These are phyloP conservation scores for Morelia viridis DNA, from an alignment of 2,797 vertebrate species.

Conservation along the genomic window DNA sequence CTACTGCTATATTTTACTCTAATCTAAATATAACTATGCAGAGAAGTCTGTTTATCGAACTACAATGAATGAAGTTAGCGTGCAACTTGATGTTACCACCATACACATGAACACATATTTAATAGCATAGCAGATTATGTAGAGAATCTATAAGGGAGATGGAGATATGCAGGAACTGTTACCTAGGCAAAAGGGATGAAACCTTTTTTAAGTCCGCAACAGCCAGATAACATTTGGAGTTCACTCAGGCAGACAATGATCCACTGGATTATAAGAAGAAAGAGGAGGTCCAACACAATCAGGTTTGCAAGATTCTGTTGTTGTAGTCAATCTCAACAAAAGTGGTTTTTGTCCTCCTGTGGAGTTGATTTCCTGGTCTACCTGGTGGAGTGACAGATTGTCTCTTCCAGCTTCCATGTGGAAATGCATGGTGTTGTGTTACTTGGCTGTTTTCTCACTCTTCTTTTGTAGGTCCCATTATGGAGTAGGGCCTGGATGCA, in stretches of 20 bases:
- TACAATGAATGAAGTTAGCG: neutral
- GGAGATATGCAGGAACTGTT: neutral
- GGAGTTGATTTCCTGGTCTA: neutral
- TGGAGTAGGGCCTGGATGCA: no score
- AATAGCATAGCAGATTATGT: neutral
- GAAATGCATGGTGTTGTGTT: neutral
- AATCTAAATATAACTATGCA: neutral
- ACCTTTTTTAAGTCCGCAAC: neutral
- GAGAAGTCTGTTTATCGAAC: slow-evolving; percentile 5
- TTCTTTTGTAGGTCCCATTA: neutral
- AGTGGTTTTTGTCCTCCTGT: neutral
- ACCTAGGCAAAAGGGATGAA: neutral
- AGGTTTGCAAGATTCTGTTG: neutral
- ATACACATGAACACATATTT: neutral
- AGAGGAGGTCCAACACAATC: neutral
- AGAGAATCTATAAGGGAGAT: neutral
- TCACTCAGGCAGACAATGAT: neutral
- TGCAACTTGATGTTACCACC: neutral
- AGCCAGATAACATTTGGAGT: neutral
- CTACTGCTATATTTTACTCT: neutral
- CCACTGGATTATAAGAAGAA: neutral
- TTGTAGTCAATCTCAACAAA: neutral
- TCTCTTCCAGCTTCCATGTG: neutral
- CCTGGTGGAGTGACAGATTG: neutral
- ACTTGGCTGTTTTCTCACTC: neutral